Evolutionary conservation across 2,888 invertebrate species (phyloP).

Genomic region (Tuta absoluta): DNA sequence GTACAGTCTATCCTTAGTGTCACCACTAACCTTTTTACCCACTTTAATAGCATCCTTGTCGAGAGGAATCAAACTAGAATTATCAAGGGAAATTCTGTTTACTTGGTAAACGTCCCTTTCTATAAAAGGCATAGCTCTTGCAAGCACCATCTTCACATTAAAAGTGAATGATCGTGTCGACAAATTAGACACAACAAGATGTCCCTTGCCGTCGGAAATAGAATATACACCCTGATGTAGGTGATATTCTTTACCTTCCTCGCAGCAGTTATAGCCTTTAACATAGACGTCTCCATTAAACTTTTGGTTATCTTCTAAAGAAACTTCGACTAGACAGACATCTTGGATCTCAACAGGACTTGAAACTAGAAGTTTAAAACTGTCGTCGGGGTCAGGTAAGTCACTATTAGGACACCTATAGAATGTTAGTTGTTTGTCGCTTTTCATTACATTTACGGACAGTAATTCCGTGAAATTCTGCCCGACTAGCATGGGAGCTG

Average conservation of each 20-base stretch:
- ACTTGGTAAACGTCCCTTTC: constrained; percentile 22
- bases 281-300: constrained; percentile 32
- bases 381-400: neutral
- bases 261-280: constrained; percentile 29
- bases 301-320: neutral
- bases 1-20: neutral
- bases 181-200: constrained; percentile 23
- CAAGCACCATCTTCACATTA: constrained; percentile 19
- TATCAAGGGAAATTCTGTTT: constrained; percentile 23
- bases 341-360: neutral
- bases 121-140: constrained; percentile 22
- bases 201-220: constrained; percentile 26
- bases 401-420: constrained; percentile 32
- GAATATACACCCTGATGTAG: constrained; percentile 29
- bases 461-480: constrained; percentile 32
- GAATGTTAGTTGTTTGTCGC: constrained; percentile 29
- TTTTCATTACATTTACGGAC: constrained; percentile 27
- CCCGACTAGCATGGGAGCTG: constrained; percentile 25
- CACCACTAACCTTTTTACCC: constrained; percentile 18
- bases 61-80: constrained; percentile 22
- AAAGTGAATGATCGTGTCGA: constrained; percentile 15
- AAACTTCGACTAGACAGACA: neutral
- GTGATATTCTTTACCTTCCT: constrained; percentile 29
- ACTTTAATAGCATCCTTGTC: constrained; percentile 28
- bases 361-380: neutral